Base-by-base conservation (phyloP, 1,140 invertebrate species). In the Schlechtendalia chinensis region DNA sequence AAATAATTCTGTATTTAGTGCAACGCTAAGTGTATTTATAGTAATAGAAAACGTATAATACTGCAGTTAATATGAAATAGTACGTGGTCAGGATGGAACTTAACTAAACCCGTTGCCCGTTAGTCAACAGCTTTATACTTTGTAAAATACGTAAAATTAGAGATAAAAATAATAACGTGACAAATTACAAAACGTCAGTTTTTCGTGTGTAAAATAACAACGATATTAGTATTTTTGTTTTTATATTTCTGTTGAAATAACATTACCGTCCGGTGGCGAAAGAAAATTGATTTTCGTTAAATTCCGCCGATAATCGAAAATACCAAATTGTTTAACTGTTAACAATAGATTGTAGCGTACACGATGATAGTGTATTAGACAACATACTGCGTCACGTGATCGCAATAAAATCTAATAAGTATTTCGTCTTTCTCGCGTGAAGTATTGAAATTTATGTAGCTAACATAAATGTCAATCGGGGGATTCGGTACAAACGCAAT, bases 221-320 rank as follows among this genome's bases (percentile, higher is more conserved):
- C 5, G 5, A 50, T 50, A 50, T 50, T 12, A 50, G 5, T 1
- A 12, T 50, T 50, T 50, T 50, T 45, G 4, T 10, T 5, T 65
- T 67, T 67, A n/a, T 39, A 29, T 39, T 39, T 67, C 32, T 1
- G 19, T 67, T 67, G 39, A 65, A 65, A 65, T 65, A n/a, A n/a
- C n/a, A 45, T 16, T 45, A 19, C 61, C n/a, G 11, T 19, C 27
- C 16, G 10, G 17, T 22, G n/a, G 32, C 0, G 32, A 39, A n/a
- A 11, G 63, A 67, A 67, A 45, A 67, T 19, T 0, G 32, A 67
- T n/a, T 45, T 12, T 67, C 5, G 1, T 65, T 65, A 12, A 65
- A 65, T 32, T 54, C 53, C 1, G 6, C 16, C 2, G 19, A 54
- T 54, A 54, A 54, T 54, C 39, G 0, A 22, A 67, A 67, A 45